Base-by-base conservation (phyloP, 2,888 invertebrate species). In the Andrena praecox region DNA sequence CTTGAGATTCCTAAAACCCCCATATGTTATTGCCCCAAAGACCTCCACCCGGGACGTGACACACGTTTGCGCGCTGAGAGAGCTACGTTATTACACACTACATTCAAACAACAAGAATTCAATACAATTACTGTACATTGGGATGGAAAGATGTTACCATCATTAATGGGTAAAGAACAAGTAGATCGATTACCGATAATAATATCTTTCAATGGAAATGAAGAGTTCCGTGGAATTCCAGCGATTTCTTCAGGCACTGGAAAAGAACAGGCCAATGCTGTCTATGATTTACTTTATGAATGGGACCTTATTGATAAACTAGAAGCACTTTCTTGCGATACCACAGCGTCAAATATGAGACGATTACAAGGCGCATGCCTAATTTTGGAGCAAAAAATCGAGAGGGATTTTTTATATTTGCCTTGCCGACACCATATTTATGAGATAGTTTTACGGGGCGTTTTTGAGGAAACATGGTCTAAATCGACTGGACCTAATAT, bases 301-400 rank as follows among this genome's bases (percentile, higher is more conserved):
- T 50, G n/a, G 50, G 50, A 50, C 0, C 50, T 50, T 50, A n/a
- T 50, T 50, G 50, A 50, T 50, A 50, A 50, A 50, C 1, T 50
- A 50, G 16, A 50, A 50, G 50, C 50, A 50, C n/a, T 50, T 12
- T 50, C 16, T 50, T 50, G 50, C n/a, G 50, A 50, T n/a, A 50
- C 50, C n/a, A 50, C 50, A 50, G 50, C 50, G 6, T 50, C n/a
- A 50, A 50, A 50, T 5, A 50, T 50, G 50, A n/a, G 50, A 50
- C 50, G 50, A 50, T 50, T 50, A n/a, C 50, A 50, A 50, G 50
- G 50, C 2, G 50, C 50, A 50, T 50, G n/a, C n/a, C n/a, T 50
- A 50, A 50, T 50, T 50, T 50, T 50, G 50, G n/a, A 50, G n/a
- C 50, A 50, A 50, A 50, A 50, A 50, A 50, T 50, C n/a, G 50